phyloP scores from a whole-genome alignment of 1,140 invertebrate genomes.

The Aphelenchoides besseyi region DNA sequence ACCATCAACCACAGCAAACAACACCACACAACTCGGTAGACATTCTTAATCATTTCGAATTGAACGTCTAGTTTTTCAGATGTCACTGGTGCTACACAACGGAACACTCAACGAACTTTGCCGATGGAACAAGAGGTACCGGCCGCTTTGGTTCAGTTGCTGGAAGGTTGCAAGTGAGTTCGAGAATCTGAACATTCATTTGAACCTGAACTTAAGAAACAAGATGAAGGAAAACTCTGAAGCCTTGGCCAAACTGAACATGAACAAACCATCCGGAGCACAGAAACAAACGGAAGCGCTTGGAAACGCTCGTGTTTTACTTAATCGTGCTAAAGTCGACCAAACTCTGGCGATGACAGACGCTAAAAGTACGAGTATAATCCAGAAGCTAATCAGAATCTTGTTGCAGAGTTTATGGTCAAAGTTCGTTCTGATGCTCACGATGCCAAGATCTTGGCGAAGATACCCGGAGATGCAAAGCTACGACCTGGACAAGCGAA shows the following conservation, averaged over 20 bases:
- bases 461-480: background rate
- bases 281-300: background rate
- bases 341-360: background rate
- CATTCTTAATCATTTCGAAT: too few relatives aligned
- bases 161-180: background rate
- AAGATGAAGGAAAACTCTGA: background rate
- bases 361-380: background rate
- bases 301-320: background rate
- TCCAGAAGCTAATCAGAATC: background rate
- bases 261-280: background rate
- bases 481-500: background rate
- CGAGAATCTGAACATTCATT: background rate
- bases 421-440: background rate
- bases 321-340: background rate
- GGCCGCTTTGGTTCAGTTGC: conserved; percentile 1
- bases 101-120: background rate
- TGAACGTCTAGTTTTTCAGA: too few relatives aligned
- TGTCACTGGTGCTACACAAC: background rate
- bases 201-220: conserved; percentile 1
- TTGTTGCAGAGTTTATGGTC: background rate
- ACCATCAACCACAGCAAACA: too few relatives aligned
- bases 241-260: background rate
- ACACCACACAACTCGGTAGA: too few relatives aligned
- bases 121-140: background rate
- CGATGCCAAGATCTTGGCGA: background rate